Base-by-base conservation (phyloP, 2,797 vertebrate species). In the Falco berigora region DNA sequence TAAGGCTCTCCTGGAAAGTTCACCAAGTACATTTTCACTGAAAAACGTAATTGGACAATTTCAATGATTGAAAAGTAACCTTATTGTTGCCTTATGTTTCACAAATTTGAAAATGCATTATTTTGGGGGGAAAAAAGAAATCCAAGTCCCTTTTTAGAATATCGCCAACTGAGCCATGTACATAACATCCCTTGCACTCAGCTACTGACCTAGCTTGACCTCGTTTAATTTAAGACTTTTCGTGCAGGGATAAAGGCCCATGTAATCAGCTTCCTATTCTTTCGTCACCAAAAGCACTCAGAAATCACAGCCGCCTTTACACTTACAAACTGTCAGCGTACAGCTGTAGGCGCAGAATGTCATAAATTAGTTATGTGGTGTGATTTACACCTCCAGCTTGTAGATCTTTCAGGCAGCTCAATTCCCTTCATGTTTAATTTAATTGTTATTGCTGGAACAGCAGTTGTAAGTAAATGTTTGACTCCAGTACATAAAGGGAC, bases 391-490 rank as follows among this genome's bases (percentile, higher is more conserved):
- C 92, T 83, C 83, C 77, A 47, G 83, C 91, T 67, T 64, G 32
- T 25, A 78, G 64, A 28, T 79, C 67, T 71, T 63, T 56, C 67
- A 62, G 81, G 88, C 94, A 82, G 58, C 90, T 61, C 58, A 47
- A 55, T 68, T 92, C 59, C 71, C 86, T 75, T 88, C 64, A 52
- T 91, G 92, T 94, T 95, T 96, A 92, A 97, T 96, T 96, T 78
- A 91, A 96, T 97, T 92, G 80, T 88, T 93, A 88, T 74, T 78
- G 88, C 88, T 79, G 79, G 66, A 96, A 85, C 92, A 95, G 94
- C 71, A 56, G 53, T 74, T 94, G 67, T 94, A 91, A 95, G 92
- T 96, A 92, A 96, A 96, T 96, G 85, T 97, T 97, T 97, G 82
- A 96, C 95, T 96, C 38, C 27, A 16, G 76, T 40, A 78, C 76